These are phyloP conservation scores for Heliocidaris tuberculata DNA, from an alignment of 35 echinoderm and acorn worm species.

Conservation along the genomic window DNA sequence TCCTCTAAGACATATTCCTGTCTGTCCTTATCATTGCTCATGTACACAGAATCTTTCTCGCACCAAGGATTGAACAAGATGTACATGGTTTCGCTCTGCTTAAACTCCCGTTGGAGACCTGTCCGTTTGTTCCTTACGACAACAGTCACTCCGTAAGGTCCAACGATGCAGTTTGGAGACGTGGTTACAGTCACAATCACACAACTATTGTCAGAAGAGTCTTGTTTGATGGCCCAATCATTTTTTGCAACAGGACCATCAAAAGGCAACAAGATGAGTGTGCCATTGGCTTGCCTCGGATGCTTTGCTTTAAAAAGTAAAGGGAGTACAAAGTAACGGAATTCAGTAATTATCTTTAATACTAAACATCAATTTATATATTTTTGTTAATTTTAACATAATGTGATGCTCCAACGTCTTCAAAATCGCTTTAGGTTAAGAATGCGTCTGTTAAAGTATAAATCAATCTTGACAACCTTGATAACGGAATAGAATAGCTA, in stretches of 20 bases:
- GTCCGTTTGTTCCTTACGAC: slow-evolving; percentile 24
- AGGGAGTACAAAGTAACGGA: neutral
- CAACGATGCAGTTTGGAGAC: neutral
- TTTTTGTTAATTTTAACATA: no score
- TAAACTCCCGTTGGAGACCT: slow-evolving; percentile 21
- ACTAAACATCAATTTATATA: no score
- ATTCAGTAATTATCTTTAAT: neutral
- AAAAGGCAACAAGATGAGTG: slow-evolving; percentile 5
- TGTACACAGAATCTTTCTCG: slow-evolving; percentile 60
- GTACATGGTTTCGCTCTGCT: slow-evolving; percentile 15
- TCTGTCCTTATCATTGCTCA: slow-evolving; percentile 56
- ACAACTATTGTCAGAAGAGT: neutral
- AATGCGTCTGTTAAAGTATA: no score
- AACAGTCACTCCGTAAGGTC: slow-evolving; percentile 4
- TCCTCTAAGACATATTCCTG: slow-evolving; percentile 89
- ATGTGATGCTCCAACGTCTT: no score
- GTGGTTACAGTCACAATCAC: neutral
- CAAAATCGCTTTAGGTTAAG: no score
- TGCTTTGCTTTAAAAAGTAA: neutral
- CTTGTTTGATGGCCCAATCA: neutral
- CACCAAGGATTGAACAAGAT: slow-evolving; percentile 66
- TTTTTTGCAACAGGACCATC: neutral
- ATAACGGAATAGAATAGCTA: no score
- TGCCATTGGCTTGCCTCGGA: slow-evolving; percentile 20
- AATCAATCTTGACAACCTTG: no score